These are phyloP conservation scores for Ailuropoda melanoleuca DNA, from an alignment of 2,113 vertebrate genomes.

Conservation along the genomic window DNA sequence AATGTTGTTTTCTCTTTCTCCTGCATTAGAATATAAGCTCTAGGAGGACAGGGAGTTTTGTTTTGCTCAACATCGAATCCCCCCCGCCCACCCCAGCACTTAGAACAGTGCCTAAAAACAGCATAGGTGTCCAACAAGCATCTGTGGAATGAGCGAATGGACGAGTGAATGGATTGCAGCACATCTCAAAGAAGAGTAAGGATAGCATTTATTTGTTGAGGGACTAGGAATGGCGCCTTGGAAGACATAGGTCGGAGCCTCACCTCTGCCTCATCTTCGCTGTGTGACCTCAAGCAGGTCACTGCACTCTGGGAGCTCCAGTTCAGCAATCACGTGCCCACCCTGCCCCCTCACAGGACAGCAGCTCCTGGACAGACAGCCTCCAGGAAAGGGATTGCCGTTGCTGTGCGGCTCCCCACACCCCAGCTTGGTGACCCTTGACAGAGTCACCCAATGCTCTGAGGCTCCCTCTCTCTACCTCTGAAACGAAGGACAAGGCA, in stretches of 20 bases:
- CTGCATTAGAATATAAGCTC: background rate
- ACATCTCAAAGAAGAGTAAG: background rate
- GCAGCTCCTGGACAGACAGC: background rate
- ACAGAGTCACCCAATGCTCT: background rate
- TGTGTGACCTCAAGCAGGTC: background rate
- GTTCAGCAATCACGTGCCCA: background rate
- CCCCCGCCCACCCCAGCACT: background rate
- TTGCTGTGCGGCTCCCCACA: background rate
- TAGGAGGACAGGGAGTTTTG: background rate
- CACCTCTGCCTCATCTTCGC: background rate
- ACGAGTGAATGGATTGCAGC: background rate
- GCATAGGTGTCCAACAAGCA: background rate
- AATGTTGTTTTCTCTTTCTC: background rate
- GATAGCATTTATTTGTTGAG: background rate
- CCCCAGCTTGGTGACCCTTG: background rate
- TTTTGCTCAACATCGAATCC: background rate
- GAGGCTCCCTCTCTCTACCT: background rate
- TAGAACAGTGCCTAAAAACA: background rate
- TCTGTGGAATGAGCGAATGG: background rate
- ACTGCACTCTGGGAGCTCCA: background rate
- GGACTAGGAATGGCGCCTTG: background rate
- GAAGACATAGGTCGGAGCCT: background rate
- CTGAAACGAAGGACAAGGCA: background rate
- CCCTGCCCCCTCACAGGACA: background rate
- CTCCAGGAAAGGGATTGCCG: background rate